phyloP scores from a whole-genome alignment of 2,888 invertebrate genomes.

The Lasioglossum zephyrum region DNA sequence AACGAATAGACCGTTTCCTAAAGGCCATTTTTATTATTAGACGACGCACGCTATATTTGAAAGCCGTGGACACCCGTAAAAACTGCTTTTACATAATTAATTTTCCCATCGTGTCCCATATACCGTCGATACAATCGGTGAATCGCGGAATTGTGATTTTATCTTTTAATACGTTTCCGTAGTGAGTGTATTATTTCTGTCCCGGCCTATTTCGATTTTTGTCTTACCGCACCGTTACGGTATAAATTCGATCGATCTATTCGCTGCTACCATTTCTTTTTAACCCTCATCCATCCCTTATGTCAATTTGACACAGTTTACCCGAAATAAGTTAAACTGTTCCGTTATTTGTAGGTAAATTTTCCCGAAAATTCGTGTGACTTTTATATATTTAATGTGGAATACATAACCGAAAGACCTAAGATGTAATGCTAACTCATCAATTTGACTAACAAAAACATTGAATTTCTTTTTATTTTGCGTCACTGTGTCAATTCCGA shows the following conservation, averaged over 20 bases:
- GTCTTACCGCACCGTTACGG: not conserved
- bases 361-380: no score
- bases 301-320: no score
- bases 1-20: not conserved
- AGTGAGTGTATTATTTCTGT: slow-evolving; percentile 13
- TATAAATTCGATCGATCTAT: not conserved
- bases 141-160: slow-evolving; percentile 33
- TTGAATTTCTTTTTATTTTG: no score
- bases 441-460: no score
- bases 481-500: no score
- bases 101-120: slow-evolving; percentile 14
- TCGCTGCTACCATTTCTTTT: not conserved
- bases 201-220: slow-evolving; percentile 19
- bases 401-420: no score
- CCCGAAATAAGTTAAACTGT: no score
- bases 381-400: no score
- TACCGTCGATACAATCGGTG: not conserved
- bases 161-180: slow-evolving; percentile 23
- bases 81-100: slow-evolving; percentile 44
- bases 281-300: no score
- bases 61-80: not conserved
- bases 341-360: no score
- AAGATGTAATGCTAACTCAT: no score
- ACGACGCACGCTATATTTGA: not conserved
- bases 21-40: slow-evolving; percentile 41